These are phyloP conservation scores for Oenanthe melanoleuca DNA, from an alignment of 2,113 vertebrate genomes.

Conservation along the genomic window DNA sequence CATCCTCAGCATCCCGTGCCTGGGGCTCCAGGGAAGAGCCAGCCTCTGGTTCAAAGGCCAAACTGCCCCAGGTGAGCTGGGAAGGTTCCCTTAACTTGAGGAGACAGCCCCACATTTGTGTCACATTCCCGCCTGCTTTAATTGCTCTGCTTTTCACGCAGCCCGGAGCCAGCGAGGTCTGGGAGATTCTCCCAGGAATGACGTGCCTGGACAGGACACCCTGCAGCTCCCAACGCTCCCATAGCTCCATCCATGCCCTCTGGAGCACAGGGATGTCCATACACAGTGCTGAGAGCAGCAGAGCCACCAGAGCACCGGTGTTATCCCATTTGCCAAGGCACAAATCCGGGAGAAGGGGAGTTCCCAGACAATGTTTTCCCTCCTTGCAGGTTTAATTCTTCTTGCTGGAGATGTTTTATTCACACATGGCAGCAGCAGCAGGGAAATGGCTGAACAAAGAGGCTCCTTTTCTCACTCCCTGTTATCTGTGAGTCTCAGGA, in stretches of 20 bases:
- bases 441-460: slow-evolving; percentile 38
- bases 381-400: slow-evolving; percentile 6
- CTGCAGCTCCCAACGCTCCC: background rate
- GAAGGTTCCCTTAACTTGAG: background rate
- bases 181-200: background rate
- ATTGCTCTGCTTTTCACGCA: background rate
- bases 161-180: background rate
- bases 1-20: fast-evolving
- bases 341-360: background rate
- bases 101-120: slow-evolving; percentile 39
- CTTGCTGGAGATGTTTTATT: background rate
- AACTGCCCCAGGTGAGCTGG: background rate
- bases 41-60: slow-evolving; percentile 25
- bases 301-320: fast-evolving
- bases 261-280: background rate
- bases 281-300: background rate
- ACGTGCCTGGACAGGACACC: background rate
- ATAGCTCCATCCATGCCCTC: fast-evolving
- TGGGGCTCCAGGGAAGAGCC: background rate
- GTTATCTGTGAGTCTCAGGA: slow-evolving; percentile 28
- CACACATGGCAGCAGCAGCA: background rate
- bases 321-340: fast-evolving
- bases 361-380: background rate
- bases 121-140: background rate
- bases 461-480: background rate